These are phyloP conservation scores for Arremon brunneinucha DNA, from an alignment of 2,797 vertebrate species.

Conservation along the genomic window DNA sequence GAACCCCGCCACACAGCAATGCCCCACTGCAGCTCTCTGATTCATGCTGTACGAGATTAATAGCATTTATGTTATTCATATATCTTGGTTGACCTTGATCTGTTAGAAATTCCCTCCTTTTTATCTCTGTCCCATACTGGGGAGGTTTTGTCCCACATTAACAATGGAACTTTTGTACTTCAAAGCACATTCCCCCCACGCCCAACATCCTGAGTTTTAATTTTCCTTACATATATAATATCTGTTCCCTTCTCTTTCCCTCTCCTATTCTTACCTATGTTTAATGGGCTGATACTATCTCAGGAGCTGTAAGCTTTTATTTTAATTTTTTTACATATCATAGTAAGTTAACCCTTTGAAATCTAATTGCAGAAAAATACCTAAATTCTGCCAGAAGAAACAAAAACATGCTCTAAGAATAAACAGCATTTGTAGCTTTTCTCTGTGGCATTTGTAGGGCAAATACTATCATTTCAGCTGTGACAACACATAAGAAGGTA, in stretches of 20 bases:
- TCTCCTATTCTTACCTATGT: slow-evolving; percentile 73
- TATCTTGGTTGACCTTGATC: slow-evolving; percentile 78
- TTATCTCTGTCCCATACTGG: slow-evolving; percentile 76
- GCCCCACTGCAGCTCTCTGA: slow-evolving; percentile 69
- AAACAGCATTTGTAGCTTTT: background rate
- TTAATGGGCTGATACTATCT: slow-evolving; percentile 68
- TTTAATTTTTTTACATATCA: background rate
- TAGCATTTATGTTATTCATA: slow-evolving; percentile 80
- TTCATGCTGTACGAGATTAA: slow-evolving; percentile 73
- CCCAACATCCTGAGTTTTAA: slow-evolving; percentile 75
- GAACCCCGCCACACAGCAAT: slow-evolving; percentile 66
- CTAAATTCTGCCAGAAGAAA: background rate
- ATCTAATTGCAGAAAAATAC: background rate
- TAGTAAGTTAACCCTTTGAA: slow-evolving; percentile 57
- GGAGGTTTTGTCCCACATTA: slow-evolving; percentile 75
- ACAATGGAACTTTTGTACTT: slow-evolving; percentile 80
- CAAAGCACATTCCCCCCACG: slow-evolving; percentile 68
- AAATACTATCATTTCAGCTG: background rate
- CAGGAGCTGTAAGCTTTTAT: slow-evolving; percentile 26
- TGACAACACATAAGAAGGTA: background rate
- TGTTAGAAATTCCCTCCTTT: slow-evolving; percentile 76
- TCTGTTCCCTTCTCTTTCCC: slow-evolving; percentile 66
- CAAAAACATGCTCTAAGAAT: background rate
- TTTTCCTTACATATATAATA: slow-evolving; percentile 75
- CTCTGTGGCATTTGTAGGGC: background rate